Evolutionary conservation across 2,797 vertebrate species (phyloP).

Genomic region (Centropyge bicolor): DNA sequence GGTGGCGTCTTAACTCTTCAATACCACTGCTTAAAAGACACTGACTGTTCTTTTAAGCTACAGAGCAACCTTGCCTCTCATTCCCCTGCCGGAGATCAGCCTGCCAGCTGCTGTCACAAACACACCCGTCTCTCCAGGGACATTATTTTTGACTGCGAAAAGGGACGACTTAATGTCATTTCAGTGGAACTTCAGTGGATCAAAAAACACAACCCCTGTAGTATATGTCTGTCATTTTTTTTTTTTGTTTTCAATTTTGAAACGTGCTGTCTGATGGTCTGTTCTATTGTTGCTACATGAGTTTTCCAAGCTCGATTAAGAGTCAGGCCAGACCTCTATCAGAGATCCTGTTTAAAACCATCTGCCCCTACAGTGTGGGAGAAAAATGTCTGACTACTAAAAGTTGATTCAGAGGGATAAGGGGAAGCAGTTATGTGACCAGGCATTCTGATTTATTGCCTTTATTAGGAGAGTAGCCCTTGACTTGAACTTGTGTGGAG

Average conservation of each 20-base stretch:
- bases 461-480: conserved; percentile 71
- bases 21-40: not conserved
- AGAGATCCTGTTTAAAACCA: conserved; percentile 23
- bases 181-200: not conserved
- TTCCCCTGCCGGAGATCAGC: not conserved
- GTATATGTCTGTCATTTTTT: not conserved
- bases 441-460: conserved; percentile 78
- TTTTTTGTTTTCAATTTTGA: not conserved
- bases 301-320: not conserved
- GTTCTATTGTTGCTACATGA: not conserved
- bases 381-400: conserved; percentile 45
- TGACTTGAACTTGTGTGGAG: conserved; percentile 69
- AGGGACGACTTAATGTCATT: not conserved
- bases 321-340: conserved; percentile 19
- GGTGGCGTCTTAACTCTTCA: not conserved
- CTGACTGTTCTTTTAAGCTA: not conserved
- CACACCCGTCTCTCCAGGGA: not conserved
- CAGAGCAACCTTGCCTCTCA: not conserved
- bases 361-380: conserved; percentile 22
- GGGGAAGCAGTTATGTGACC: conserved; percentile 62
- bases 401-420: conserved; percentile 57
- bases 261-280: not conserved
- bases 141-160: not conserved
- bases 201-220: not conserved
- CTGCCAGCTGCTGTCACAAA: conserved; percentile 9